Base-by-base conservation (phyloP, 2,888 invertebrate species). In the Acanthosoma haemorrhoidale region DNA sequence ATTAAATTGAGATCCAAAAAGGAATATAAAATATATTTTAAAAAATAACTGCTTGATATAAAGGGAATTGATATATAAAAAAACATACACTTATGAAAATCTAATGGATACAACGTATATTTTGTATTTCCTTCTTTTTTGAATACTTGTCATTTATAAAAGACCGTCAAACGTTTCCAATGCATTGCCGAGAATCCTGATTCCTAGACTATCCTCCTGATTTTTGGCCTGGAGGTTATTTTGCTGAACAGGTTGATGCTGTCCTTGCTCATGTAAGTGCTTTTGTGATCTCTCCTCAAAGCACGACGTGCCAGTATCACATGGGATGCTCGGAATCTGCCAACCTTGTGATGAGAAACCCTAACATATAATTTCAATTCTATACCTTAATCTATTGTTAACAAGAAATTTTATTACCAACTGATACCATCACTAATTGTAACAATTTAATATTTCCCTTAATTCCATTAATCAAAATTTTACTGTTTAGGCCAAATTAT, bases 301-400 rank as follows among this genome's bases (percentile, higher is more conserved):
- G 67, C 31, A 43, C 51, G 71, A 70, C 60, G 75, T 75, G 6
- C 77, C 78, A 16, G 78, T 78, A 39, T 77, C 77, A 69, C 78
- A 78, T 6, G 78, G 78, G 67, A 78, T 78, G 67, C 77, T 78
- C 15, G 76, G 77, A 68, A 78, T 78, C 61, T 77, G 76, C 73
- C 76, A 76, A 21, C 78, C 77, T 74, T 78, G 78, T 16, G 76
- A 75, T n/a, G 78, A 77, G 69, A 78, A 78, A 57, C 77, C 77
- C 76, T 77, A 64, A 39, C 64, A 64, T 64, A 64, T 64, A 64
- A 64, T 64, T 64, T 64, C 51, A 51, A 51, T 51, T 51, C 51
- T 51, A 51, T 25, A 51, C 51, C 51, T 51, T 25, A 51, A 25
- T 51, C 13, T n/a, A 25, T 51, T 25, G 25, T 51, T 51, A 18